These are phyloP conservation scores for Chroicocephalus ridibundus DNA, from an alignment of 2,113 vertebrate genomes.

Conservation along the genomic window DNA sequence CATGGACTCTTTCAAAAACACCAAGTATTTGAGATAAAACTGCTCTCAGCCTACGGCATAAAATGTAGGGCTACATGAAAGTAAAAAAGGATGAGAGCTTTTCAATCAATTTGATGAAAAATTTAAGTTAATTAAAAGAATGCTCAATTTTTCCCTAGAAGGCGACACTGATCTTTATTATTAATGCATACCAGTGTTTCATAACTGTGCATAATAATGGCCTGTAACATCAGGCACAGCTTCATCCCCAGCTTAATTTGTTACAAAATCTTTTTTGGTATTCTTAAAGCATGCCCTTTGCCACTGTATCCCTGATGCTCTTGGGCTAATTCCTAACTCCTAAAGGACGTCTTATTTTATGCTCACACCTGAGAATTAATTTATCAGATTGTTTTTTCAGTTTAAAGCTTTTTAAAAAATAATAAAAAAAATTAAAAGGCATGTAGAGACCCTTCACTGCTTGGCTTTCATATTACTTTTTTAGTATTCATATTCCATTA, in stretches of 20 bases:
- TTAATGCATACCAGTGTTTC: slow-evolving; percentile 78
- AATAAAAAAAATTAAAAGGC: not conserved
- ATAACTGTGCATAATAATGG: slow-evolving; percentile 74
- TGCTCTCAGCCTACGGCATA: slow-evolving; percentile 55
- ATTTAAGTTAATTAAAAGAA: slow-evolving; percentile 85
- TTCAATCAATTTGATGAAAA: slow-evolving; percentile 83
- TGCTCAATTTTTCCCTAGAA: slow-evolving; percentile 78
- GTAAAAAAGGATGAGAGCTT: slow-evolving; percentile 75
- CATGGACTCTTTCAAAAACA: slow-evolving; percentile 53
- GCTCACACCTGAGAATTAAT: slow-evolving; percentile 78
- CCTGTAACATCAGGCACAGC: slow-evolving; percentile 69
- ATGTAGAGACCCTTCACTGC: slow-evolving; percentile 4
- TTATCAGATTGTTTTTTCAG: slow-evolving; percentile 70
- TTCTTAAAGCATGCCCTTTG: slow-evolving; percentile 75
- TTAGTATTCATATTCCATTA: slow-evolving; percentile 29
- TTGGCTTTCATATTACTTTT: slow-evolving; percentile 28
- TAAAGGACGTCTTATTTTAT: slow-evolving; percentile 63
- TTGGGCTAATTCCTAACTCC: slow-evolving; percentile 67
- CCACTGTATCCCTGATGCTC: slow-evolving; percentile 56
- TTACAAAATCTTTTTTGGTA: slow-evolving; percentile 77
- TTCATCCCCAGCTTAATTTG: slow-evolving; percentile 77
- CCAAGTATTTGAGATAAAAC: slow-evolving; percentile 61
- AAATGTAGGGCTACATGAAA: slow-evolving; percentile 75
- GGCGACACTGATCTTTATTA: slow-evolving; percentile 82
- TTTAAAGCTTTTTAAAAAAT: slow-evolving; percentile 51